Percentiles rank a stretch among this genome's conserved stretches.
These are phyloP conservation scores for Gouania willdenowi DNA, from an alignment of 2,797 vertebrate genomes.

Conservation along the genomic window DNA sequence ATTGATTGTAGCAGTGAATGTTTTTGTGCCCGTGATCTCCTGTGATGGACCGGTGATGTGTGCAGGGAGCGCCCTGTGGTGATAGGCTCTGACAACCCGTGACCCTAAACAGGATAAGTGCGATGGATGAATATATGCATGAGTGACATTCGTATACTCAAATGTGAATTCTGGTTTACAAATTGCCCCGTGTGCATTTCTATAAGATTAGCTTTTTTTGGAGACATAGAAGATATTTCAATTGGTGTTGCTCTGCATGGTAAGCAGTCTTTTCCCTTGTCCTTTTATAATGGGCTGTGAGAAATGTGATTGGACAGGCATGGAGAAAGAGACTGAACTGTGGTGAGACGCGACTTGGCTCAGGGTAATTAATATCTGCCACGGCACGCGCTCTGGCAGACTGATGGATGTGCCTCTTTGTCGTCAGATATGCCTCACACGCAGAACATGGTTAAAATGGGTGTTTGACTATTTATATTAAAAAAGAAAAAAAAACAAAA, in stretches of 20 bases:
- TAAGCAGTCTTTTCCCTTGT: conserved; percentile 63
- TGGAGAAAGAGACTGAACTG: conserved; percentile 60
- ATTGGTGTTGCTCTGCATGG: conserved; percentile 58
- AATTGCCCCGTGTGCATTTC: too few species aligned
- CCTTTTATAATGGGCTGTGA: conserved; percentile 67
- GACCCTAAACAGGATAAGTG: too few species aligned
- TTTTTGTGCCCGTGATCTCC: too few species aligned
- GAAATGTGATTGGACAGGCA: conserved; percentile 73
- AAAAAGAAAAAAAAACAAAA: not conserved
- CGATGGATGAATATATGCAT: too few species aligned
- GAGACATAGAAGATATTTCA: conserved; percentile 56
- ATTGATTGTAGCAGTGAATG: too few species aligned
- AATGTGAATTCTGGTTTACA: too few species aligned
- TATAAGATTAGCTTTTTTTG: conserved; percentile 19
- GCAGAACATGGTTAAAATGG: conserved; percentile 38
- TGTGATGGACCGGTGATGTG: too few species aligned
- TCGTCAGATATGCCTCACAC: conserved; percentile 30
- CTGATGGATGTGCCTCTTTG: conserved; percentile 70
- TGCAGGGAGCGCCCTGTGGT: too few species aligned
- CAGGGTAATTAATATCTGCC: conserved; percentile 75
- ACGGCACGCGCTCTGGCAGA: conserved; percentile 46
- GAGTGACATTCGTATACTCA: too few species aligned
- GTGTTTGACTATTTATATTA: conserved; percentile 32
- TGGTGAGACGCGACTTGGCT: conserved; percentile 52
- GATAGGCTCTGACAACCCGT: too few species aligned